A percentile compares a stretch with the other conserved stretches of the same genome.
Evolutionary conservation across 2,113 vertebrate genomes (phyloP).

Genomic region (Tachysurus fulvidraco): DNA sequence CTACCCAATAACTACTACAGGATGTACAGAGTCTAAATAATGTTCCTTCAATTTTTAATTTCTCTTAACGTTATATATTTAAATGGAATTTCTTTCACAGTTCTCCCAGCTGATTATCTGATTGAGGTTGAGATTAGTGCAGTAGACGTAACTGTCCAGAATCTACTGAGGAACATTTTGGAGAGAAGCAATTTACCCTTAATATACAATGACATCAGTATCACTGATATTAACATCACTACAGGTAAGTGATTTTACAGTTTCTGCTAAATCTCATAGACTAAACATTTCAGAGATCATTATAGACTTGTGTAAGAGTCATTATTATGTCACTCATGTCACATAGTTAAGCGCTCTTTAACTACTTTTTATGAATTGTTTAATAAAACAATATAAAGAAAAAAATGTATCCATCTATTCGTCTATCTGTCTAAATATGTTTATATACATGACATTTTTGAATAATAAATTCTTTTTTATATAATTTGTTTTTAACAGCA

Average conservation of each 20-base stretch:
- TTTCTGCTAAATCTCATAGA: not conserved
- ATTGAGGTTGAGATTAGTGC: not conserved
- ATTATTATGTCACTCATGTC: no score
- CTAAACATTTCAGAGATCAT: no score
- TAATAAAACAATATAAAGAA: no score
- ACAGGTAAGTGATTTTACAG: not conserved
- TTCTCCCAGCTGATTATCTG: not conserved
- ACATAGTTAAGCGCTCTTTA: no score
- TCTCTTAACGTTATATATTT: not conserved
- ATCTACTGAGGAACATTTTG: not conserved
- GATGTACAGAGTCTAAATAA: not conserved
- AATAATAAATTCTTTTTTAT: no score
- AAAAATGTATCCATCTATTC: no score
- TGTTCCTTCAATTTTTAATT: not conserved
- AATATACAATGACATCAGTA: not conserved
- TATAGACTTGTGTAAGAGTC: no score
- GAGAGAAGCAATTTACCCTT: not conserved
- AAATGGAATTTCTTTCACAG: not conserved
- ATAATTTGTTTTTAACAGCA: no score
- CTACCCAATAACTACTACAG: not conserved
- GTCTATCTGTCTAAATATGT: no score
- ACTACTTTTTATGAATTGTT: no score
- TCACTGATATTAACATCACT: slow-evolving; percentile 1
- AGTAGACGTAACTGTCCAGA: not conserved
- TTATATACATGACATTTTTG: no score